A percentile compares a stretch with the other conserved stretches of the same genome.
Conservation (phyloP, 2,797 vertebrate species). For the Clamator glandarius region DNA sequence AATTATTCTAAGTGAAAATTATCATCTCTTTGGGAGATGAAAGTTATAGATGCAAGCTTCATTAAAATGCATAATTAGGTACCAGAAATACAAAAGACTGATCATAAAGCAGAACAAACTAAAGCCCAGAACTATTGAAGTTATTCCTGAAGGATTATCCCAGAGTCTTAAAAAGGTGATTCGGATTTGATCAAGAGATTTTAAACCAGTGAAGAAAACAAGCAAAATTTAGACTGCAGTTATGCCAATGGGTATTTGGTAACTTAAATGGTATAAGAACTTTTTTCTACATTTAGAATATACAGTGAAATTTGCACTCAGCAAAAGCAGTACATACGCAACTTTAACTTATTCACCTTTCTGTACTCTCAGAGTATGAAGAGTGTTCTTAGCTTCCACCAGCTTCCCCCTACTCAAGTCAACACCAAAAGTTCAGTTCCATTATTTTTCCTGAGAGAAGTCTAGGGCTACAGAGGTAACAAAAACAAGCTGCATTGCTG, state of each 20-base stretch:
- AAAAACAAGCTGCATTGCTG: neutral
- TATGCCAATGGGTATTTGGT: neutral
- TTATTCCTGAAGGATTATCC: slow-evolving; percentile 55
- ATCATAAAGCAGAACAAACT: slow-evolving; percentile 59
- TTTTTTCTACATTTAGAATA: neutral
- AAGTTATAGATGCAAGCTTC: slow-evolving; percentile 53
- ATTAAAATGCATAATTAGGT: slow-evolving; percentile 63
- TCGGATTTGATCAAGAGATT: slow-evolving; percentile 50
- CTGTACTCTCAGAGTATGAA: neutral
- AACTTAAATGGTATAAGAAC: slow-evolving; percentile 15
- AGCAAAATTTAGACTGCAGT: slow-evolving; percentile 24
- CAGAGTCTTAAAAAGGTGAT: slow-evolving; percentile 36
- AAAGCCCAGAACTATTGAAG: slow-evolving; percentile 33
- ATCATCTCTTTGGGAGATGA: slow-evolving; percentile 62
- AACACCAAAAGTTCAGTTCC: neutral
- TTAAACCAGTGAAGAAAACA: slow-evolving; percentile 27
- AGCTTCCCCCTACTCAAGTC: neutral
- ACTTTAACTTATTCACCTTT: neutral
- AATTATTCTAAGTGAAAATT: slow-evolving; percentile 72
- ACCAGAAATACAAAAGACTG: slow-evolving; percentile 62
- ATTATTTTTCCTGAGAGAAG: neutral
- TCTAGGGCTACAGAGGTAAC: neutral
- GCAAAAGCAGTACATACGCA: neutral
- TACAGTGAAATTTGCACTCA: neutral
- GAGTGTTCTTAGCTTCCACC: neutral